phyloP scores from a whole-genome alignment of 1,140 invertebrate genomes.

The Micrasema longulum region DNA sequence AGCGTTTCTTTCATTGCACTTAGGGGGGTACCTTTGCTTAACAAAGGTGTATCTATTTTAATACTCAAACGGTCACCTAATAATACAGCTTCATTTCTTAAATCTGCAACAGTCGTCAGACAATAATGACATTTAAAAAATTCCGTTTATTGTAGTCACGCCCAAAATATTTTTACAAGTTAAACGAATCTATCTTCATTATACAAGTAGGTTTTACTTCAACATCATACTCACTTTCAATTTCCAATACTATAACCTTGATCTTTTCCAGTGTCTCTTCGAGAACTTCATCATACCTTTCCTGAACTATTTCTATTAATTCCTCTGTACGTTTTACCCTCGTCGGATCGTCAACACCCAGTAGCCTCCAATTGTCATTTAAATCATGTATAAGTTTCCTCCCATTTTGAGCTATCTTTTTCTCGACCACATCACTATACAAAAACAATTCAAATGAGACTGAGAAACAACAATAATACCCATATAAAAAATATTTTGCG shows the following conservation, averaged over 20 bases:
- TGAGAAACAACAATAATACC: constrained; percentile 11
- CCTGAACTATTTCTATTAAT: constrained; percentile 48
- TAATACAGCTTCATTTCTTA: constrained; percentile 36
- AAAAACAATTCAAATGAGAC: constrained; percentile 12
- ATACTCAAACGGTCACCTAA: constrained; percentile 39
- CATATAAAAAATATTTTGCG: constrained; percentile 5
- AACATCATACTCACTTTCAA: constrained; percentile 41
- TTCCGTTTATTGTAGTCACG: too few species aligned
- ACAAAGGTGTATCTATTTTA: constrained; percentile 12
- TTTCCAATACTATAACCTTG: constrained; percentile 41
- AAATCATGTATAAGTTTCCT: constrained; percentile 46
- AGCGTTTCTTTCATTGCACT: constrained; percentile 34
- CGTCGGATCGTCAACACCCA: constrained; percentile 46
- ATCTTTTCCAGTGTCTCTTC: constrained; percentile 49
- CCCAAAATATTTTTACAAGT: too few species aligned
- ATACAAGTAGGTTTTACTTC: too few species aligned
- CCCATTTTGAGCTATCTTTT: constrained; percentile 47
- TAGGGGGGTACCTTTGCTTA: constrained; percentile 26
- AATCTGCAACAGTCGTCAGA: constrained; percentile 35
- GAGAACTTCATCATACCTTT: constrained; percentile 50
- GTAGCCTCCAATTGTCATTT: constrained; percentile 48
- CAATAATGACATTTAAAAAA: too few species aligned
- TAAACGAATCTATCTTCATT: too few species aligned
- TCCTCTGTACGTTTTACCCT: constrained; percentile 40
- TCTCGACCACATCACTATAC: constrained; percentile 35